Conservation (phyloP, 2,113 vertebrate genomes). For the Thermophis baileyi region DNA sequence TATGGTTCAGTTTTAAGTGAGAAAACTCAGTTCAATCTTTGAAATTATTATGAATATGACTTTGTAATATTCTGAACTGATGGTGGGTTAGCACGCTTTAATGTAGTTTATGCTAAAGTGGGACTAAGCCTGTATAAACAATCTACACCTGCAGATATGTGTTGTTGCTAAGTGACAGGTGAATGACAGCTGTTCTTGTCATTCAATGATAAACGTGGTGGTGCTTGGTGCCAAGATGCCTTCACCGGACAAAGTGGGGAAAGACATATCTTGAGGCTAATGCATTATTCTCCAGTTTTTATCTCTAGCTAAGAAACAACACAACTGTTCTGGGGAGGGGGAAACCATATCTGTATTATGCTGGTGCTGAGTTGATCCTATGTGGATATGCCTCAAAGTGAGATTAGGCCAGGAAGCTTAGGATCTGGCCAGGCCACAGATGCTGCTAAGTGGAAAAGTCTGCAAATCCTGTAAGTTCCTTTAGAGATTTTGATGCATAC, state of each 20-base stretch:
- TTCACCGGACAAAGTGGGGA: conserved; percentile 1
- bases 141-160: conserved; percentile 41
- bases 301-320: fast-evolving
- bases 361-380: background rate
- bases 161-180: conserved; percentile 55
- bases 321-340: background rate
- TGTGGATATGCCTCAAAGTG: background rate
- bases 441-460: background rate
- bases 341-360: background rate
- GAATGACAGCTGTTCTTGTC: conserved; percentile 43
- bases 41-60: background rate
- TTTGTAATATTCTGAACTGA: background rate
- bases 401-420: background rate
- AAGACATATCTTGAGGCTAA: background rate
- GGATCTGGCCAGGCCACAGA: background rate
- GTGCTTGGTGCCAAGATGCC: conserved; percentile 35
- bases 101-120: background rate
- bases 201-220: conserved; percentile 25
- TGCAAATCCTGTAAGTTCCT: background rate
- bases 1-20: background rate
- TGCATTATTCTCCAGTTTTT: background rate
- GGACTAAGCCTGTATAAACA: background rate
- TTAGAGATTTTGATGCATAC: background rate
- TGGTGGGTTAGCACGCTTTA: background rate
- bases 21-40: background rate